A percentile compares a stretch with the other conserved stretches of the same genome.
These are phyloP conservation scores for Carassius carassius DNA, from an alignment of 2,113 vertebrate species.

Conservation along the genomic window DNA sequence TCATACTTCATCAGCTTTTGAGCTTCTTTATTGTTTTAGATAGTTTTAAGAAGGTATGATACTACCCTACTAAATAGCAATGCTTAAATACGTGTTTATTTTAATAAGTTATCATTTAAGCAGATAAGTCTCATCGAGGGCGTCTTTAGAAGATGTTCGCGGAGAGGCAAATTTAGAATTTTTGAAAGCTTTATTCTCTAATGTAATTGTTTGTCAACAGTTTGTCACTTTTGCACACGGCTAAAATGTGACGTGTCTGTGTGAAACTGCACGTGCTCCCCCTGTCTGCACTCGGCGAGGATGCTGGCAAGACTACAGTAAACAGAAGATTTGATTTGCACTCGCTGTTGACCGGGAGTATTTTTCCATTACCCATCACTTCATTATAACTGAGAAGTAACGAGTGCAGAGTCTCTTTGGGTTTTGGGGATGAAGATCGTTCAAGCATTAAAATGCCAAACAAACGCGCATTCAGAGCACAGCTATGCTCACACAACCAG, in stretches of 20 bases:
- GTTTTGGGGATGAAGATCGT: neutral
- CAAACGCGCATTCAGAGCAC: neutral
- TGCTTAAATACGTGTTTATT: neutral
- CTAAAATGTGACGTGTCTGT: neutral
- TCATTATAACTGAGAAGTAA: neutral
- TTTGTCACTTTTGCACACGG: constrained; percentile 9
- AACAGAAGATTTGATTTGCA: constrained; percentile 47
- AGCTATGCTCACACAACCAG: neutral
- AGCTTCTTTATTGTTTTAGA: neutral
- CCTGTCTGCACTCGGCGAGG: constrained; percentile 39
- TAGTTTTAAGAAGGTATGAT: neutral
- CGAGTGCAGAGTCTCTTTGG: constrained; percentile 29
- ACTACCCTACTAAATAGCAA: neutral
- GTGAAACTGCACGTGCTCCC: constrained; percentile 7
- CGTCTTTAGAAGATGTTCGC: neutral
- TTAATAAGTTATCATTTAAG: neutral
- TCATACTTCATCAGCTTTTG: neutral
- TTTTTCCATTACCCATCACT: constrained; percentile 7
- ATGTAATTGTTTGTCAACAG: constrained; percentile 5
- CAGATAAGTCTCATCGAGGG: too few relatives aligned
- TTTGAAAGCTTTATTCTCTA: neutral
- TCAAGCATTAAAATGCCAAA: neutral
- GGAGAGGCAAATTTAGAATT: neutral
- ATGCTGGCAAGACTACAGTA: constrained; percentile 11
- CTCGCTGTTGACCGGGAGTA: neutral